Base-by-base conservation (phyloP, 2,888 invertebrate genomes). In the Coenonympha glycerion region DNA sequence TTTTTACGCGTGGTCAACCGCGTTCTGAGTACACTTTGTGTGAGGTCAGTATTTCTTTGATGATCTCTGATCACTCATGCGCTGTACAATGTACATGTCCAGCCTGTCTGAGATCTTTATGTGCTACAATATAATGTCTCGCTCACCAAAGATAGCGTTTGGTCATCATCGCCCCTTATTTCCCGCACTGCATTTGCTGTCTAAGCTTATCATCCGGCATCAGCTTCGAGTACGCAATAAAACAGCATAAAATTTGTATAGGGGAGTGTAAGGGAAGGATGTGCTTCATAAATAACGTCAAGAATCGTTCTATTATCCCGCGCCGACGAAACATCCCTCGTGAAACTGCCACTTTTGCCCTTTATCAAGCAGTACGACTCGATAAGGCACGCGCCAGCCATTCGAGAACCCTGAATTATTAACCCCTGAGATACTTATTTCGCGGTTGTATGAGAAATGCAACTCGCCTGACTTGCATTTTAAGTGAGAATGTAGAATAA, bases 351-450 rank as follows among this genome's bases (percentile, higher is more conserved):
- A 34, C 66, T 66, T 75, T 71, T 66, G 53, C 55, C 58, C 59
- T 54, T 66, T 74, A 79, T 77, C 69, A 71, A 63, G 66, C 59
- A 63, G 62, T 62, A 60, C 61, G 61, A 57, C 58, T 64, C 60
- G 77, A 79, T 79, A 77, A 73, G 69, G 68, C 80, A 80, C 80
- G 80, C 59, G 56, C 56, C 52, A 55, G 53, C 69, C 62, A 69
- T 76, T 69, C 62, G 63, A 21, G 44, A 46, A 50, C 53, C 61
- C 61, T 63, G 63, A 70, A 66, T 68, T 69, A 62, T 49, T 53
- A 69, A 63, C 26, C 46, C 61, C 57, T 63, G 63, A 59, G 55
- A 54, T 51, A 19, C 37, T 47, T 37, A 19, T 37, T 47, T 37
- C 30, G 30, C 36, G 34, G 18, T 22, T 9, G 22, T 15, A 30